Percentiles rank a stretch among this genome's conserved stretches.
phyloP scores from a whole-genome alignment of 2,888 invertebrate species.

The Xanthia togata region DNA sequence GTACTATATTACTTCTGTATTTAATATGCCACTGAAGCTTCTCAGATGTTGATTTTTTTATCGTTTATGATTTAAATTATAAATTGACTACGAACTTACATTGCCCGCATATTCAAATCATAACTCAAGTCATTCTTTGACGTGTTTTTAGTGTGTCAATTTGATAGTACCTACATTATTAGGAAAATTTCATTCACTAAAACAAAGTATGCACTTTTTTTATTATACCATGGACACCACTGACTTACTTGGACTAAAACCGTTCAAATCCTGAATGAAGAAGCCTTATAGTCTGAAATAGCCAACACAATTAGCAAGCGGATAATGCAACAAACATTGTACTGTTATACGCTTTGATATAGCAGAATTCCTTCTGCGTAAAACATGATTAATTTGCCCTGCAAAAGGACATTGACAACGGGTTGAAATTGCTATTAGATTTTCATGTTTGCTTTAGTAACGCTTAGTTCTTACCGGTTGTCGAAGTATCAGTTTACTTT shows the following conservation, averaged over 20 bases:
- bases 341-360: background rate
- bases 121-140: background rate
- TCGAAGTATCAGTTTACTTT: slow-evolving; percentile 1
- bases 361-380: background rate
- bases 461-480: background rate
- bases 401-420: background rate
- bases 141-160: background rate
- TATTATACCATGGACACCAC: background rate
- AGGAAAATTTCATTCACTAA: background rate
- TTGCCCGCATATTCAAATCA: background rate
- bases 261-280: background rate
- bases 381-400: background rate
- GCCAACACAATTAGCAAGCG: background rate
- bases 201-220: background rate
- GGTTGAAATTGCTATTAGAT: background rate
- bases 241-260: background rate
- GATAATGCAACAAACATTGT: background rate
- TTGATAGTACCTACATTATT: too few relatives aligned
- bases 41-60: background rate
- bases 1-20: background rate
- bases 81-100: background rate
- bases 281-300: background rate
- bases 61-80: background rate
- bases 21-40: background rate
- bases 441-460: background rate